Evolutionary conservation across 2,113 vertebrate genomes (phyloP).

Genomic region (Nestor notabilis): DNA sequence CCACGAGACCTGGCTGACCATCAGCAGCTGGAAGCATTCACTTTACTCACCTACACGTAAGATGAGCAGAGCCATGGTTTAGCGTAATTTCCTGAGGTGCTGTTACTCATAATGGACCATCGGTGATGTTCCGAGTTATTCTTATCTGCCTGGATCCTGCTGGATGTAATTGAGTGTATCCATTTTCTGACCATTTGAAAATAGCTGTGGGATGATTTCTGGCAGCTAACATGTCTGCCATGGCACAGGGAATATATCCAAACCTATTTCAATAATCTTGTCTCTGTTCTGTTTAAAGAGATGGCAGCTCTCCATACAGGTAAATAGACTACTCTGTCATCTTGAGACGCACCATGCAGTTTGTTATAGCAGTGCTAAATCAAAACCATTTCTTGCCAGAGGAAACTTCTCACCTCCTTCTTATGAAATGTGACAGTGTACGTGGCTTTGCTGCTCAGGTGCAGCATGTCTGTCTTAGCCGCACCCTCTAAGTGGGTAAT

Average conservation of each 20-base stretch:
- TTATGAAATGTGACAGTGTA: background rate
- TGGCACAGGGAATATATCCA: background rate
- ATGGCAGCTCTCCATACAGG: background rate
- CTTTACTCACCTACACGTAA: fast-evolving
- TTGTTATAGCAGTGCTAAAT: background rate
- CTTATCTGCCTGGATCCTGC: background rate
- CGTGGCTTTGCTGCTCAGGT: background rate
- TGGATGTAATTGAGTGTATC: background rate
- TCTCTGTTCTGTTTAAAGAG: background rate
- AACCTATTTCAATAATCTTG: background rate
- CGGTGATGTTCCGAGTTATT: background rate
- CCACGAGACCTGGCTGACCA: background rate
- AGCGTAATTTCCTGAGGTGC: background rate
- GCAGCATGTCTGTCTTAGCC: fast-evolving
- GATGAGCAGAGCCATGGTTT: background rate
- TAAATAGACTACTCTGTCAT: background rate
- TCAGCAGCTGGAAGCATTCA: fast-evolving
- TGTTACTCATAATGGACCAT: fast-evolving
- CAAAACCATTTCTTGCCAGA: conserved; percentile 1
- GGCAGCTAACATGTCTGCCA: background rate
- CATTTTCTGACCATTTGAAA: background rate
- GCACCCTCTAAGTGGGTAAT: background rate
- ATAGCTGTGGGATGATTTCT: background rate
- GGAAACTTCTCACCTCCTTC: background rate
- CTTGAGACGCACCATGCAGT: background rate